Base-by-base conservation (phyloP, 1,140 invertebrate genomes). In the Procambarus virginalis region DNA sequence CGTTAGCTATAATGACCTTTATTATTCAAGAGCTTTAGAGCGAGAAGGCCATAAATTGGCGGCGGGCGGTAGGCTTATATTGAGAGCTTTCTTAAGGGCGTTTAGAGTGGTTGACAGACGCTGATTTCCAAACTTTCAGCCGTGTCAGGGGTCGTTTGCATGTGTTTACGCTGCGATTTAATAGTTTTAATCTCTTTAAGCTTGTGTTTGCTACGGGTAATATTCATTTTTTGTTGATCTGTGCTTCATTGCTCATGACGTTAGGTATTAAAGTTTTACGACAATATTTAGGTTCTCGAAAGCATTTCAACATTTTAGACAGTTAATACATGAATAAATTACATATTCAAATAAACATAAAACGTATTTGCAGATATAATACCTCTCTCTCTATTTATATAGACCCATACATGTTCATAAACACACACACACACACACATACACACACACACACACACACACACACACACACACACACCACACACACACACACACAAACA, bases 71-170 rank as follows among this genome's bases (percentile, higher is more conserved):
- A 22, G 22, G n/a, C 22, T 73, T 34, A 73, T 34, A 73, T 34
- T 9, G 68, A 73, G n/a, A 34, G n/a, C 68, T 22, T 34, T 73
- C 68, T 73, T 5, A 73, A 73, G n/a, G 22, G 22, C n/a, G 22
- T 34, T 73, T 73, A 73, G 20, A 73, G 68, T 34, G 68, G 68
- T 34, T 73, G 68, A 73, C 68, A 73, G 22, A 73, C 68, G 68
- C 68, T 5, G 68, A 73, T 73, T 34, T 22, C n/a, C 5, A 34
- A 73, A 73, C 68, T 73, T 73, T 73, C n/a, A 8, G 6, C n/a
- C n/a, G 2, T 6, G 68, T 34, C 68, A 73, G 68, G 68, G 68
- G 34, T 73, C 68, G 68, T 73, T 73, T 73, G 68, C n/a, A 73
- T 73, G 68, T 22, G 34, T 73, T 34, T 22, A 73, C 68, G 3